Conservation (phyloP, 2,888 invertebrate species). For the Kuschelorhynchus macadamiae region DNA sequence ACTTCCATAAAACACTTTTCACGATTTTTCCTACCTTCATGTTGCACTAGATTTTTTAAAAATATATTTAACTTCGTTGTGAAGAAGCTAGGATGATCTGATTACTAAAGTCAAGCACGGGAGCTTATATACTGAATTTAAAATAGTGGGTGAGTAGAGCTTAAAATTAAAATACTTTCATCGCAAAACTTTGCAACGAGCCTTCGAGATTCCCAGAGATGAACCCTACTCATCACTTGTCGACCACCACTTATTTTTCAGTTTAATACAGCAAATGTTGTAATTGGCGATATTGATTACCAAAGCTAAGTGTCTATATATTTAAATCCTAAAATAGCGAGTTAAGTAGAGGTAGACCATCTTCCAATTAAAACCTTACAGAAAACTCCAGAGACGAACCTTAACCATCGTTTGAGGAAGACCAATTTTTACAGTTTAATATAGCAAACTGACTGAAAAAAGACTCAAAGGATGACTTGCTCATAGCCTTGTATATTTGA, state of each 20-base stretch:
- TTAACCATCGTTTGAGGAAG: too few relatives aligned
- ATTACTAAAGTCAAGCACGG: conserved; percentile 56
- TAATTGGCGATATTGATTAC: too few relatives aligned
- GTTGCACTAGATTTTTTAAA: conserved; percentile 35
- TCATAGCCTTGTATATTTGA: too few relatives aligned
- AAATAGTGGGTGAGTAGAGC: conserved; percentile 63
- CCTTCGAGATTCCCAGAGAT: conserved; percentile 53
- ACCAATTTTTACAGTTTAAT: too few relatives aligned
- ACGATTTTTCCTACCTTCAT: conserved; percentile 52
- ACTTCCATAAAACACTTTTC: conserved; percentile 7
- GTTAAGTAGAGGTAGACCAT: too few relatives aligned
- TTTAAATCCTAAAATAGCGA: too few relatives aligned
- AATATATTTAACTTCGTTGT: not conserved
- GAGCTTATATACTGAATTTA: conserved; percentile 62
- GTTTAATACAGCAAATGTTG: too few relatives aligned
- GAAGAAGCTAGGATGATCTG: conserved; percentile 60
- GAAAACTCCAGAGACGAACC: too few relatives aligned
- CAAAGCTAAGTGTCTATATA: too few relatives aligned
- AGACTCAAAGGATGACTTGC: too few relatives aligned
- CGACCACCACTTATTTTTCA: conserved; percentile 13
- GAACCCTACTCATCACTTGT: conserved; percentile 32
- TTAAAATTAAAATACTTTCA: conserved; percentile 64
- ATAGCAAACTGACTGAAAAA: too few relatives aligned
- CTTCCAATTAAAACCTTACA: too few relatives aligned
- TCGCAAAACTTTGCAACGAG: conserved; percentile 63